A percentile compares a stretch with the other conserved stretches of the same genome.
Evolutionary conservation across 2,113 vertebrate species (phyloP).

Genomic region (Tragelaphus buxtoni): DNA sequence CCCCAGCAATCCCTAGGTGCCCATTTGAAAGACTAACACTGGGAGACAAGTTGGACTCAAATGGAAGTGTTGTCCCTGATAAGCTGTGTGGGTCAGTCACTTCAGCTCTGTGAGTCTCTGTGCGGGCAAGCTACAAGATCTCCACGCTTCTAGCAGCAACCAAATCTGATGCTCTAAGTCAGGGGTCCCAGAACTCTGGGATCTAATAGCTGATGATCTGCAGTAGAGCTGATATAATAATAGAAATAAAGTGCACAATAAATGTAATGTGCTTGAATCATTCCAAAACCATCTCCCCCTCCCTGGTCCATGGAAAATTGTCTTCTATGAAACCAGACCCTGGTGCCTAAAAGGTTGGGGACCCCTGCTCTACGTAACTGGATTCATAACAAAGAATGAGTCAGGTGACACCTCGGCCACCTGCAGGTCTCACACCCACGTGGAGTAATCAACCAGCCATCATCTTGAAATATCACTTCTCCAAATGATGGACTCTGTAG

Average conservation of each 20-base stretch:
- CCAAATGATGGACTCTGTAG: background rate
- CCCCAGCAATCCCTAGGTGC: background rate
- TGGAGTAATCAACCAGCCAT: background rate
- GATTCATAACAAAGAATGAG: background rate
- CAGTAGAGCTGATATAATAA: background rate
- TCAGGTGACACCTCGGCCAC: background rate
- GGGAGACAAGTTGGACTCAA: background rate
- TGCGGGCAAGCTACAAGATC: background rate
- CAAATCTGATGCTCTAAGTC: background rate
- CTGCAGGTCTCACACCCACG: background rate
- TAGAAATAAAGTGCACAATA: background rate
- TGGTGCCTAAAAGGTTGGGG: background rate
- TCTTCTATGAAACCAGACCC: background rate
- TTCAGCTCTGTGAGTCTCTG: background rate
- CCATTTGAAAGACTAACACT: background rate
- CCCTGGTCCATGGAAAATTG: background rate
- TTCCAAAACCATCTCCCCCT: background rate
- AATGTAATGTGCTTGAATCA: background rate
- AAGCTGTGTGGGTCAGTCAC: background rate
- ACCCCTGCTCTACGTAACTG: background rate
- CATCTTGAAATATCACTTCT: background rate
- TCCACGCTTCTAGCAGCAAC: background rate
- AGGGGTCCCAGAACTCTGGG: background rate
- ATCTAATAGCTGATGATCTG: background rate
- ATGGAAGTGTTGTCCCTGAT: background rate